phyloP scores from a whole-genome alignment of 2,113 vertebrate species.

The Morphnarchus princeps region DNA sequence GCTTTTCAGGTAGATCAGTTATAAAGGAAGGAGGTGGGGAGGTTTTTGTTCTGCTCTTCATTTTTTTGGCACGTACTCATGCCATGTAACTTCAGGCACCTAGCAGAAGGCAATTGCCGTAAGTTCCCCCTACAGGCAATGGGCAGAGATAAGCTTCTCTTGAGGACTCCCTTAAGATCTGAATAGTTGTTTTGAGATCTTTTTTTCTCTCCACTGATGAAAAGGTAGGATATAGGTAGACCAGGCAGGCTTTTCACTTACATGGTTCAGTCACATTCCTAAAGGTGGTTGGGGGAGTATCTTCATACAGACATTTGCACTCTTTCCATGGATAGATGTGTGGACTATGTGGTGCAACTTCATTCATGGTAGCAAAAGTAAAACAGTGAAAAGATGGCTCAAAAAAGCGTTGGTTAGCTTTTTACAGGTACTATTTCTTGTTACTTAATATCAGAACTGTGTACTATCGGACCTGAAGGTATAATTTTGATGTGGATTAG shows the following conservation, averaged over 20 bases:
- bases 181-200: neutral
- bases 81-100: neutral
- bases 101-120: neutral
- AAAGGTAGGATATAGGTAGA: neutral
- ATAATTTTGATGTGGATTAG: neutral
- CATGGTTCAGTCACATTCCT: neutral
- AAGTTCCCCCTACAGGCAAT: neutral
- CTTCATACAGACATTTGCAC: neutral
- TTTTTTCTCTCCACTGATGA: neutral
- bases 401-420: neutral
- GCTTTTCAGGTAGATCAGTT: neutral
- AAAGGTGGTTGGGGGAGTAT: neutral
- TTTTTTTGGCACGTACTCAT: neutral
- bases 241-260: neutral
- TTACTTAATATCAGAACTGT: neutral
- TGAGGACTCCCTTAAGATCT: neutral
- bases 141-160: neutral
- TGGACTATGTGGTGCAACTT: neutral
- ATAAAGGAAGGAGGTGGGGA: neutral
- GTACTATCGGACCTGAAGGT: neutral
- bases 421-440: neutral
- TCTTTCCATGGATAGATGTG: neutral
- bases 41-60: neutral
- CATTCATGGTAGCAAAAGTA: neutral
- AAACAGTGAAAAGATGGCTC: neutral